Percentiles rank a stretch among this genome's conserved stretches.
Conservation (phyloP, 2,888 invertebrate genomes). For the Yponomeuta malinellus region DNA sequence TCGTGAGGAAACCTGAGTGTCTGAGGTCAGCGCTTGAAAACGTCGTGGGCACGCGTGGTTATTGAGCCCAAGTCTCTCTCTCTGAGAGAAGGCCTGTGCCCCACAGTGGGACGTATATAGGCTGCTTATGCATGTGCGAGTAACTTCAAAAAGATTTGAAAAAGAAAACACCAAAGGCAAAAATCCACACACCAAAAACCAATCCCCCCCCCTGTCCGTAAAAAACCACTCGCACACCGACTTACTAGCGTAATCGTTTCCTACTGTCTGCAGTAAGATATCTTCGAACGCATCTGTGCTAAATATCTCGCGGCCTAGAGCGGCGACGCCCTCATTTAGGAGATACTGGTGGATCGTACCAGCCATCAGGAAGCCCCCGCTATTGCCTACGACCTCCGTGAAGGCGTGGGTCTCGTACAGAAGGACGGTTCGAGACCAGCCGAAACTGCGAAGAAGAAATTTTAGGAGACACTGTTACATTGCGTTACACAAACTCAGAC, state of each 20-base stretch:
- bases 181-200: constrained; percentile 15
- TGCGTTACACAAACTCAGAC: too few species aligned
- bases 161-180: constrained; percentile 9
- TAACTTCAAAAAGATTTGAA: too few species aligned
- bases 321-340: constrained; percentile 43
- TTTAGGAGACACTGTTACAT: background rate
- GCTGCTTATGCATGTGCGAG: too few species aligned
- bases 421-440: constrained; percentile 83
- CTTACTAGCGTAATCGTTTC: constrained; percentile 75
- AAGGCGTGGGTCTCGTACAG: constrained; percentile 86
- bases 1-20: too few species aligned
- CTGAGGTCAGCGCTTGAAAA: too few species aligned
- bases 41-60: too few species aligned
- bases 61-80: too few species aligned
- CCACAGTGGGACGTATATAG: too few species aligned
- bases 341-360: constrained; percentile 80
- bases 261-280: constrained; percentile 65
- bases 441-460: constrained; percentile 69
- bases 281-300: constrained; percentile 58
- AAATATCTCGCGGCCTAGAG: constrained; percentile 53
- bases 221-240: constrained; percentile 30
- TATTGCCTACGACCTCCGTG: constrained; percentile 78
- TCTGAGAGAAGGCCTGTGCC: too few species aligned
- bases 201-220: constrained; percentile 8
- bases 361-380: constrained; percentile 86